Evolutionary conservation across 2,888 invertebrate genomes (phyloP), one percentile per base, ranked within the genome.

Genomic region (Aethes cnicana): DNA sequence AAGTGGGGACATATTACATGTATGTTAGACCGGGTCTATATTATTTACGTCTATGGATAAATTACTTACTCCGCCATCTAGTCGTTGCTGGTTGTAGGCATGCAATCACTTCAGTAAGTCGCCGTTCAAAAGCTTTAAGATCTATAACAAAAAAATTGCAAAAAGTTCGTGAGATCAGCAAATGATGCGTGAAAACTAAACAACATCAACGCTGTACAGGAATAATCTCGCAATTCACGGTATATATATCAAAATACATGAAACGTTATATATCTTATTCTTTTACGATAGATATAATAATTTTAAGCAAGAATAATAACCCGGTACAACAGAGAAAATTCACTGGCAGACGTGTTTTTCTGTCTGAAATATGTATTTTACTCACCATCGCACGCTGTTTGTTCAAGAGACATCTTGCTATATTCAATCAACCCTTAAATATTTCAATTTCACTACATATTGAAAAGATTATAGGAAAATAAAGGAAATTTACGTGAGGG

Each of bases 91-190:
- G 99, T 77, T 98, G 97, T 64, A 98, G 92, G 77, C 97, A 97
- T 62, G 96, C 95, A 74, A 99, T 98, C 9, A 99, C 98, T 91
- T 99, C 99, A 0, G 98, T 99, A 16, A 99, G 90, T 47, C 99
- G 93, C 61, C 98, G 93, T 85, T 99, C 99, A 83, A 99, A 99
- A 26, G 98, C 98, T 87, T 98, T 99, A 66, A 99, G 91, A 92
- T 99, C 99, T 96, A 0, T 4, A 32, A 48, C 14, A 3, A 7
- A 6, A 5, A 26, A 11, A n/a, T 41, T 8, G 7, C n/a, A n/a
- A n/a, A n/a, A n/a, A n/a, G n/a, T n/a, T n/a, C n/a, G n/a, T n/a
- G n/a, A n/a, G n/a, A n/a, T n/a, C n/a, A n/a, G n/a, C n/a, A n/a
- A n/a, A n/a, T n/a, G n/a, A n/a, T n/a, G n/a, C n/a, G n/a, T n/a